phyloP scores from a whole-genome alignment of 2,888 invertebrate genomes.

The Steinernema hermaphroditum region DNA sequence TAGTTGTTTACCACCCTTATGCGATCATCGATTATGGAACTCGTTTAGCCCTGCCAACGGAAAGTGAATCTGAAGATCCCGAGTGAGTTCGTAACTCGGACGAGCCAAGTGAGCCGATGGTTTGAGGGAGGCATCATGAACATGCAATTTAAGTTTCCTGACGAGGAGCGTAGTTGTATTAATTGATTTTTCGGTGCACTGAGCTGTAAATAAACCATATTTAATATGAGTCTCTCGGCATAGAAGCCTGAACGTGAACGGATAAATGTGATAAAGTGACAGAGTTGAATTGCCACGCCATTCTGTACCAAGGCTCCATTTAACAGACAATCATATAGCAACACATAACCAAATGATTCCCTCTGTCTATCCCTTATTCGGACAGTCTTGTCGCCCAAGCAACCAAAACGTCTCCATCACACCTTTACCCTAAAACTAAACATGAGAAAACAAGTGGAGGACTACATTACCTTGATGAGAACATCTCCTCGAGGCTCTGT shows the following conservation, averaged over 20 bases:
- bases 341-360: too few species aligned
- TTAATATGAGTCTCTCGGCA: too few species aligned
- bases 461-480: constrained; percentile 54
- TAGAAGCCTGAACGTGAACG: too few species aligned
- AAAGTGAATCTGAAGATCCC: constrained; percentile 52
- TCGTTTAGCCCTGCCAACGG: constrained; percentile 55
- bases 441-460: too few species aligned
- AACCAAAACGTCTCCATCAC: constrained; percentile 38
- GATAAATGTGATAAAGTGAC: too few species aligned
- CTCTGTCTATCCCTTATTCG: too few species aligned
- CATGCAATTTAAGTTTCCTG: constrained; percentile 55
- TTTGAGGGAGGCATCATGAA: constrained; percentile 59
- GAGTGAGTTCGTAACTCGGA: constrained; percentile 47
- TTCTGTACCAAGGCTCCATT: too few species aligned
- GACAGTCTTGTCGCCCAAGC: background rate
- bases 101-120: constrained; percentile 47
- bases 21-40: too few species aligned
- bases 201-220: too few species aligned
- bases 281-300: too few species aligned
- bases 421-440: constrained; percentile 4
- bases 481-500: constrained; percentile 57
- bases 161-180: constrained; percentile 52
- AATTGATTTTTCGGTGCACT: constrained; percentile 36
- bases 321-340: too few species aligned
- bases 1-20: constrained; percentile 15